Percentiles rank a stretch among this genome's conserved stretches.
These are phyloP conservation scores for Colaptes auratus DNA, from an alignment of 2,113 vertebrate species.

Conservation along the genomic window DNA sequence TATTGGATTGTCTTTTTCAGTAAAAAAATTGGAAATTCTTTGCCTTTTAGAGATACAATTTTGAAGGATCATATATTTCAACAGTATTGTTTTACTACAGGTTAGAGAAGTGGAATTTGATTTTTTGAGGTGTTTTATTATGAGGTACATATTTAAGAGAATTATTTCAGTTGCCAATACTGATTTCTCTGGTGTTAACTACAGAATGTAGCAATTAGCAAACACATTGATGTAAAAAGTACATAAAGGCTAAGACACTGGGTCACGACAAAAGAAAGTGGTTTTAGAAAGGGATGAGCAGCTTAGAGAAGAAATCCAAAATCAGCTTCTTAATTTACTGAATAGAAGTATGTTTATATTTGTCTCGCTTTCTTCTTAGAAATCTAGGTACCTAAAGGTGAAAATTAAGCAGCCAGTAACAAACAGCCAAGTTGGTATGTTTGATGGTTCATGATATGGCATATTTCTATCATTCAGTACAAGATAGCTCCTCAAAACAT, in stretches of 20 bases:
- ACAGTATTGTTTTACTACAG: background rate
- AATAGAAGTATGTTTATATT: background rate
- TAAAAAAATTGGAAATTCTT: background rate
- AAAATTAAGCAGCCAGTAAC: background rate
- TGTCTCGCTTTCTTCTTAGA: background rate
- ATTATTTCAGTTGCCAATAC: background rate
- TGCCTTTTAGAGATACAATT: background rate
- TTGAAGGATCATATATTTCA: background rate
- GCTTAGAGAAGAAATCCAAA: background rate
- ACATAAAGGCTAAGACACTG: background rate
- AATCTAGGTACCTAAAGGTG: background rate
- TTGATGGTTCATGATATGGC: background rate
- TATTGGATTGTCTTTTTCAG: background rate
- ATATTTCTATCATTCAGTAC: background rate
- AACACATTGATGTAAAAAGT: background rate
- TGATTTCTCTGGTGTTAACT: background rate
- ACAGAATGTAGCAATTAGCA: background rate
- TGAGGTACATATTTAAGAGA: background rate
- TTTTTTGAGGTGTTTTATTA: background rate
- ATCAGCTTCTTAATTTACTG: background rate
- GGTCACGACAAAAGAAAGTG: background rate
- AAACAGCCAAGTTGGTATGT: background rate
- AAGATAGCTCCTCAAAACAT: background rate
- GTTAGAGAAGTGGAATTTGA: background rate
- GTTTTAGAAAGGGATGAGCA: background rate